A percentile compares a stretch with the other conserved stretches of the same genome.
These are phyloP conservation scores for Apodemus agrarius DNA, from an alignment of 2,797 vertebrate genomes.

Conservation along the genomic window DNA sequence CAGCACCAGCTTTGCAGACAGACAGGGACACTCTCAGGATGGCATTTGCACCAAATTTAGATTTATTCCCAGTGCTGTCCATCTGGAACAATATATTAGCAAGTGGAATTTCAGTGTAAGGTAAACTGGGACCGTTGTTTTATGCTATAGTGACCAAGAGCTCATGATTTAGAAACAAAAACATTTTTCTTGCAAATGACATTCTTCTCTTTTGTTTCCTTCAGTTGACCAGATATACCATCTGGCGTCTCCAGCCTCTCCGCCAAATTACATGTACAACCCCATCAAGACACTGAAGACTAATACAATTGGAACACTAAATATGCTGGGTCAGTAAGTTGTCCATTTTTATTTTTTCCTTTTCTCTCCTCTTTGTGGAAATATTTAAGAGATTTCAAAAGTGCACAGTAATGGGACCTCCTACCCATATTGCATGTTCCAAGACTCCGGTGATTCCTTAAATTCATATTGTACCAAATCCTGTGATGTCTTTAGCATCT, in stretches of 20 bases:
- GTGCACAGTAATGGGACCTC: no score
- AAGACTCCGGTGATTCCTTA: background rate
- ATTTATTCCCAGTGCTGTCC: no score
- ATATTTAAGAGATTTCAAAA: background rate
- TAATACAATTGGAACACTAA: slow-evolving; percentile 98
- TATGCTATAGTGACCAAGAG: background rate
- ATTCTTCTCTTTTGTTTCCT: slow-evolving; percentile 38
- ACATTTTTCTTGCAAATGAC: slow-evolving; percentile 38
- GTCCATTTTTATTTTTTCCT: no score
- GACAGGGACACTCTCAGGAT: no score
- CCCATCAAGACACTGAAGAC: slow-evolving; percentile 99
- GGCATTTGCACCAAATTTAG: no score
- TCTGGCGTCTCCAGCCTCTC: slow-evolving; percentile 97
- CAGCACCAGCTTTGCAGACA: no score
- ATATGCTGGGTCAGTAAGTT: slow-evolving; percentile 96
- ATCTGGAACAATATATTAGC: background rate
- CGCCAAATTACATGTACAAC: slow-evolving; percentile 99
- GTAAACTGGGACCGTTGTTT: background rate
- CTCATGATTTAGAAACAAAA: background rate
- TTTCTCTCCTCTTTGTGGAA: background rate
- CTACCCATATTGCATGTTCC: no score
- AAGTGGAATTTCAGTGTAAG: background rate
- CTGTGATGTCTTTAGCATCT: background rate
- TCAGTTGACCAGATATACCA: slow-evolving; percentile 99
- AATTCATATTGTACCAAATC: background rate